phyloP scores from a whole-genome alignment of 2,797 vertebrate species.

The Danionella dracula region DNA sequence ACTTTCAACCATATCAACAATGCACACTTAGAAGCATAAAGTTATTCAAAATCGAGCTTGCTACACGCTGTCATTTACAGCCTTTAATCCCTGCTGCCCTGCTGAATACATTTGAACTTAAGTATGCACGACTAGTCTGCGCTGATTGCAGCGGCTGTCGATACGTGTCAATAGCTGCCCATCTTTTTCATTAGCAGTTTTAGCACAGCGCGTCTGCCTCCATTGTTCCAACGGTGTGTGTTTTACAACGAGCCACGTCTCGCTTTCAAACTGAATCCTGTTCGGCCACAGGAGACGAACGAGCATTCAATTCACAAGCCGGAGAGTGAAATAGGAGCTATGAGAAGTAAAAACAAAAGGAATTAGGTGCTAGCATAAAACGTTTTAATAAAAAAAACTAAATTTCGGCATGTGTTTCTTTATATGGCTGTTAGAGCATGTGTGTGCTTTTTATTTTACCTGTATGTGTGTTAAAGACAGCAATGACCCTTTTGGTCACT shows the following conservation, averaged over 20 bases:
- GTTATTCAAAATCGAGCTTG: slow-evolving; percentile 19
- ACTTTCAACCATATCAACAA: neutral
- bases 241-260: slow-evolving; percentile 19
- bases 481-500: slow-evolving; percentile 66
- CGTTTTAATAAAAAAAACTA: slow-evolving; percentile 17
- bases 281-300: slow-evolving; percentile 28
- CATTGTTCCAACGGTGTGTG: slow-evolving; percentile 29
- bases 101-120: slow-evolving; percentile 51
- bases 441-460: slow-evolving; percentile 31
- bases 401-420: neutral
- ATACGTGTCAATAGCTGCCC: slow-evolving; percentile 51
- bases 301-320: slow-evolving; percentile 21
- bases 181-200: slow-evolving; percentile 48
- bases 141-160: slow-evolving; percentile 43
- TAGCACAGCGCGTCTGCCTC: slow-evolving; percentile 29
- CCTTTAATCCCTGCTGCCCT: slow-evolving; percentile 50
- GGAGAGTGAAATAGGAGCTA: slow-evolving; percentile 20
- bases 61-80: slow-evolving; percentile 42
- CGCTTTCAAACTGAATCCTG: slow-evolving; percentile 22
- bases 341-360: slow-evolving; percentile 12
- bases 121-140: slow-evolving; percentile 44
- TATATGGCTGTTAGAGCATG: slow-evolving; percentile 12
- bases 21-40: neutral
- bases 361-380: slow-evolving; percentile 11
- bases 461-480: slow-evolving; percentile 53